A percentile compares a stretch with the other conserved stretches of the same genome.
Conservation (phyloP, 2,888 invertebrate genomes). For the Buathra laborator region DNA sequence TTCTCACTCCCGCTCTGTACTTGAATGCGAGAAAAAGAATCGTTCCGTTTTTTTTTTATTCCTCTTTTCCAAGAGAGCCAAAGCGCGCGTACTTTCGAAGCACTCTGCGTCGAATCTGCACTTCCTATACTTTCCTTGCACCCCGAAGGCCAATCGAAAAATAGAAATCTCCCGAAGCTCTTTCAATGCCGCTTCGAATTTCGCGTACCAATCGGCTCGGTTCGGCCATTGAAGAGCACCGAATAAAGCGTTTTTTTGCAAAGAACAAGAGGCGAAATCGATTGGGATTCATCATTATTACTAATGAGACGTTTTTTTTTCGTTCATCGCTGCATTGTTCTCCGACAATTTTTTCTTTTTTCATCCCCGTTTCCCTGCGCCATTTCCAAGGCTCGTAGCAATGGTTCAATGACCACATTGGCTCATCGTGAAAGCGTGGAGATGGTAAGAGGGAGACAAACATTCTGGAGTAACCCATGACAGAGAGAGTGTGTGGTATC, state of each 20-base stretch:
- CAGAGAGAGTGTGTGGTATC: constrained; percentile 10
- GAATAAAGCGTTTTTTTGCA: constrained; percentile 5
- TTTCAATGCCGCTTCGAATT: constrained; percentile 49
- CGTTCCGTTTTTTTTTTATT: constrained; percentile 1
- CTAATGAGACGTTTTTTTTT: constrained; percentile 36
- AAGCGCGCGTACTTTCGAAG: constrained; percentile 33
- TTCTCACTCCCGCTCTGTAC: constrained; percentile 8
- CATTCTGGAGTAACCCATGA: constrained; percentile 11
- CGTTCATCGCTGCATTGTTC: constrained; percentile 13
- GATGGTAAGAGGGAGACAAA: constrained; percentile 1
- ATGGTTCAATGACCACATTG: constrained; percentile 3
- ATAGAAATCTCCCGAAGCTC: constrained; percentile 39
- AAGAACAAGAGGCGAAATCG: constrained; percentile 6
- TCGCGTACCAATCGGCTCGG: constrained; percentile 47
- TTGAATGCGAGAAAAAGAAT: constrained; percentile 45
- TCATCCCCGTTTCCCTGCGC: neutral
- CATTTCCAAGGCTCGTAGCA: neutral
- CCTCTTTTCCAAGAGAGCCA: constrained; percentile 20
- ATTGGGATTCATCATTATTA: constrained; percentile 49
- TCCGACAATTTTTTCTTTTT: neutral
- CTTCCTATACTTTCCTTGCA: constrained; percentile 43
- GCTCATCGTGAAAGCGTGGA: neutral
- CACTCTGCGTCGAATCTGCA: constrained; percentile 23
- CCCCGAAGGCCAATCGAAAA: constrained; percentile 43
- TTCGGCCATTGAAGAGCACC: constrained; percentile 1